These are phyloP conservation scores for Hyperoplus immaculatus DNA, from an alignment of 2,797 vertebrate species.

Conservation along the genomic window DNA sequence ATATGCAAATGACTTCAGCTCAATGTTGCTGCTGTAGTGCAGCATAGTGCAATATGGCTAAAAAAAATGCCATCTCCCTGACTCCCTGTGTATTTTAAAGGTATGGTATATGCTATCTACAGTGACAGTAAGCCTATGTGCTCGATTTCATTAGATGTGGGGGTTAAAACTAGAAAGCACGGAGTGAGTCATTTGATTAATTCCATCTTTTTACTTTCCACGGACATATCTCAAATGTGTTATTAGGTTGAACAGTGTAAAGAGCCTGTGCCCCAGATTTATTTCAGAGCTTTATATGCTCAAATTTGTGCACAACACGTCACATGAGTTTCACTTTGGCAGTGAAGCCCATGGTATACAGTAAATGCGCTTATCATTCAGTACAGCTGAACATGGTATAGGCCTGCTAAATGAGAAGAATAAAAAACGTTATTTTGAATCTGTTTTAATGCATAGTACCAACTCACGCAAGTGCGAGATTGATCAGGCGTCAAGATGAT, in stretches of 20 bases:
- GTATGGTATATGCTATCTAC: slow-evolving; percentile 5
- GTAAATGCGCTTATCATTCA: too few relatives aligned
- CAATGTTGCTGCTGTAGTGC: slow-evolving; percentile 17
- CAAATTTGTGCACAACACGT: too few relatives aligned
- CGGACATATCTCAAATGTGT: slow-evolving; percentile 35
- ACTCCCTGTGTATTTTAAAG: slow-evolving; percentile 21
- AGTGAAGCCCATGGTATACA: not conserved
- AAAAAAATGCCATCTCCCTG: not conserved
- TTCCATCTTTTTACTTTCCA: slow-evolving; percentile 24
- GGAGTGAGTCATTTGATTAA: slow-evolving; percentile 24
- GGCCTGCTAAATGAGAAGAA: too few relatives aligned
- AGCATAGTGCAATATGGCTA: slow-evolving; percentile 18
- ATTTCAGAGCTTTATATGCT: not conserved
- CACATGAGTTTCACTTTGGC: not conserved
- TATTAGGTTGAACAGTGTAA: slow-evolving; percentile 46
- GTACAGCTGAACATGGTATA: too few relatives aligned
- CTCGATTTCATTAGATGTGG: slow-evolving; percentile 14
- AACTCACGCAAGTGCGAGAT: slow-evolving; percentile 41
- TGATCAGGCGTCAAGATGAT: slow-evolving; percentile 52
- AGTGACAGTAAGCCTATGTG: slow-evolving; percentile 1
- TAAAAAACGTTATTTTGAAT: too few relatives aligned
- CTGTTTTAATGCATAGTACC: too few relatives aligned
- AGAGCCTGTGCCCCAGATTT: slow-evolving; percentile 12
- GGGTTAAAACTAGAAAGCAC: slow-evolving; percentile 13
- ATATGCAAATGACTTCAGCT: slow-evolving; percentile 52